Evolutionary conservation across 2,797 vertebrate genomes (phyloP).

Genomic region (Smutsia gigantea): DNA sequence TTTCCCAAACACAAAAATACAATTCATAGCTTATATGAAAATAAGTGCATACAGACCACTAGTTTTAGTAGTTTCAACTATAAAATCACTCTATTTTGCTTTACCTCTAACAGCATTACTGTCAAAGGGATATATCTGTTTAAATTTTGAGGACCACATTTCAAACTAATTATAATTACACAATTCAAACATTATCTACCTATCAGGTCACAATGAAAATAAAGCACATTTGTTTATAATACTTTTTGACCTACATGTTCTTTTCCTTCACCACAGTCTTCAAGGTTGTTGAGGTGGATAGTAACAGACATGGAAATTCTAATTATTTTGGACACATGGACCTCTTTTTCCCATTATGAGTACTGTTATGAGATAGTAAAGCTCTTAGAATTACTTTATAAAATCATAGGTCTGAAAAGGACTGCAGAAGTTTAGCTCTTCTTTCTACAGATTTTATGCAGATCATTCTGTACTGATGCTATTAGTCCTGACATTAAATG

Average conservation of each 20-base stretch:
- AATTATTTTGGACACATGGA: not conserved
- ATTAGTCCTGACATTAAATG: conserved; percentile 22
- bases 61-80: conserved; percentile 40
- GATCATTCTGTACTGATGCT: not conserved
- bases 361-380: conserved; percentile 25
- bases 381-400: conserved; percentile 34
- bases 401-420: conserved; percentile 18
- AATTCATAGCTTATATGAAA: conserved; percentile 26
- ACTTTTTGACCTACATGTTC: not conserved
- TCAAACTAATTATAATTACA: not conserved
- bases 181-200: not conserved
- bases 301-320: not conserved
- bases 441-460: conserved; percentile 21
- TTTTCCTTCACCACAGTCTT: not conserved
- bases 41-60: not conserved
- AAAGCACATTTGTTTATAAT: conserved; percentile 27
- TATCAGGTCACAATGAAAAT: conserved; percentile 2
- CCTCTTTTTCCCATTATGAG: not conserved
- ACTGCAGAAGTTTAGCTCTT: not conserved
- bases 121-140: not conserved
- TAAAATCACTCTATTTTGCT: conserved; percentile 50
- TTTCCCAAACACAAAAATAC: conserved; percentile 69
- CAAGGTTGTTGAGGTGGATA: not conserved
- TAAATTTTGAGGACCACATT: conserved; percentile 14
- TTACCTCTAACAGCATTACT: not conserved